These are phyloP conservation scores for Mastigias papua DNA, from an alignment of 30 jellyfish, hydroid and myxozoan genomes.

Conservation along the genomic window DNA sequence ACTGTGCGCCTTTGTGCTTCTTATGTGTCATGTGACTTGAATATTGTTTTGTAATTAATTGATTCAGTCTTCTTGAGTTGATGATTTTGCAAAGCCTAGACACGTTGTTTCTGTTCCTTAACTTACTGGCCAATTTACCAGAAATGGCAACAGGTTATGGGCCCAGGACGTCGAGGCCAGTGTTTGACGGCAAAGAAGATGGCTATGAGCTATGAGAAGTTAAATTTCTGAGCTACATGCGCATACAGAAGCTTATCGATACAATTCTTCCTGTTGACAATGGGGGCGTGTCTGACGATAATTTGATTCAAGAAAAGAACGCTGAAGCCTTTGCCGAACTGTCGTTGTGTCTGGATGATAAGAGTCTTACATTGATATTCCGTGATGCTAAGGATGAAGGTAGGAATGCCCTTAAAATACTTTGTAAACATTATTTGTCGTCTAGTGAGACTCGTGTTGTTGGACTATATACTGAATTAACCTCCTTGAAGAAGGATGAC, in stretches of 20 bases:
- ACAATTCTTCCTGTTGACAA: slow-evolving; percentile 20
- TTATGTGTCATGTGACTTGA: not conserved
- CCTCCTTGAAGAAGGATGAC: slow-evolving; percentile 32
- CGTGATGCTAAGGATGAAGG: slow-evolving; percentile 49
- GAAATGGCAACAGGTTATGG: slow-evolving; percentile 43
- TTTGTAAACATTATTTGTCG: slow-evolving; percentile 37
- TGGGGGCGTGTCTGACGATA: slow-evolving; percentile 24
- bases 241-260: not conserved
- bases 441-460: slow-evolving; percentile 23
- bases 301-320: slow-evolving; percentile 15
- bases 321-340: slow-evolving; percentile 56
- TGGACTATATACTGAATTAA: slow-evolving; percentile 39
- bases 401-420: slow-evolving; percentile 25
- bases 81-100: not conserved
- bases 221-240: slow-evolving; percentile 26
- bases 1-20: not conserved
- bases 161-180: slow-evolving; percentile 41
- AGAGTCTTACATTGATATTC: slow-evolving; percentile 2
- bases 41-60: not conserved
- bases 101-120: not conserved
- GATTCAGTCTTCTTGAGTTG: not conserved
- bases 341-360: slow-evolving; percentile 23
- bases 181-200: slow-evolving; percentile 33
- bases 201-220: slow-evolving; percentile 32
- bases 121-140: not conserved